Conservation (phyloP, 1,140 invertebrate genomes). For the Ostrea edulis region DNA sequence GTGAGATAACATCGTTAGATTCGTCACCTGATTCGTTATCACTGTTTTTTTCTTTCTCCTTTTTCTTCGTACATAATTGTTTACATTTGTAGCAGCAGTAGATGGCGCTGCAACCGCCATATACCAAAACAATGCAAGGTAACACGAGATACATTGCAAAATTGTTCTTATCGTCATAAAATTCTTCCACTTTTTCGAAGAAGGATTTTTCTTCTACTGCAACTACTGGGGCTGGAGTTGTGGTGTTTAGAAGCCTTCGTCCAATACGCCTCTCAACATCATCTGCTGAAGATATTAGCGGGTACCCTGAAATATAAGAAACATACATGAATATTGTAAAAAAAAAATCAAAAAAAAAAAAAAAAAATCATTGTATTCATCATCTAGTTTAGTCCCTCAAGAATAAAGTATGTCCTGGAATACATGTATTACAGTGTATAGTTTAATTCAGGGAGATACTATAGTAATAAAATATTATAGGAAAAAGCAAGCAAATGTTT, state of each 20-base stretch:
- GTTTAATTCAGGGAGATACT: too few relatives aligned
- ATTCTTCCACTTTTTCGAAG: conserved; percentile 62
- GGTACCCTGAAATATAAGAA: background rate
- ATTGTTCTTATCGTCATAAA: conserved; percentile 72
- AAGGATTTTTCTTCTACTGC: conserved; percentile 44
- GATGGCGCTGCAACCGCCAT: conserved; percentile 70
- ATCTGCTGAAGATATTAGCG: background rate
- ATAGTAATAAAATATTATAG: too few relatives aligned
- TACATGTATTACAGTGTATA: too few relatives aligned
- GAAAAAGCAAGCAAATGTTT: too few relatives aligned
- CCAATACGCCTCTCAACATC: background rate
- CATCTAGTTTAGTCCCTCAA: background rate
- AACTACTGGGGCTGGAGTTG: background rate
- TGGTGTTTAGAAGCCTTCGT: conserved; percentile 27
- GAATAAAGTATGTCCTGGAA: too few relatives aligned
- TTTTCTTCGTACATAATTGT: conserved; percentile 52
- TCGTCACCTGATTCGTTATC: conserved; percentile 27
- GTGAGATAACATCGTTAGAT: background rate
- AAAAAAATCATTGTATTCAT: too few relatives aligned
- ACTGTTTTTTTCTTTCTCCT: conserved; percentile 24
- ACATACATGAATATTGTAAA: too few relatives aligned
- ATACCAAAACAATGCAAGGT: conserved; percentile 67
- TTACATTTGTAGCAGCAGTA: conserved; percentile 68
- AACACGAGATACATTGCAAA: conserved; percentile 71
- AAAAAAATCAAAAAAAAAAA: too few relatives aligned